These are phyloP conservation scores for Euphysa ruthae DNA, from an alignment of 30 jellyfish, hydroid and myxozoan species.

Conservation along the genomic window DNA sequence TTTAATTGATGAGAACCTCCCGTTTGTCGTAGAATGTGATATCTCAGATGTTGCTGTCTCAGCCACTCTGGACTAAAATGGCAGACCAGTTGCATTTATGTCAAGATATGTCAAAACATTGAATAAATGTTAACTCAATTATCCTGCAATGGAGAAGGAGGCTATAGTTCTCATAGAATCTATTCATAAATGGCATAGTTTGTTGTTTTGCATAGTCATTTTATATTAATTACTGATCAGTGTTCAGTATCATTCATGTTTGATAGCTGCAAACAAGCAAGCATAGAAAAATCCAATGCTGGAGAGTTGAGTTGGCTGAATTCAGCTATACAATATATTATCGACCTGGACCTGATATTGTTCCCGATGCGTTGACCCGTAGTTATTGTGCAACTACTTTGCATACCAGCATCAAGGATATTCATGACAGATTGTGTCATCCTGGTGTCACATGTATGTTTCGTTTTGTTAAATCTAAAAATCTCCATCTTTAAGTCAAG, in stretches of 20 bases:
- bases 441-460: conserved; percentile 58
- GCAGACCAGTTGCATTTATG: conserved; percentile 51
- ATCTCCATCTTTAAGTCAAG: no score
- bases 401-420: not conserved
- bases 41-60: conserved; percentile 53
- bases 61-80: conserved; percentile 38
- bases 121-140: conserved; percentile 1
- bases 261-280: conserved; percentile 43
- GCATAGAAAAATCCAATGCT: conserved; percentile 35
- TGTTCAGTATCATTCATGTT: conserved; percentile 47
- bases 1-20: conserved; percentile 28
- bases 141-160: conserved; percentile 46
- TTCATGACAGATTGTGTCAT: conserved; percentile 40
- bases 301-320: conserved; percentile 60
- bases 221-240: conserved; percentile 50
- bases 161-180: conserved; percentile 50
- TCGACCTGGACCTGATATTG: conserved; percentile 53
- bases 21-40: conserved; percentile 39
- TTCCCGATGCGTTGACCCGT: conserved; percentile 45
- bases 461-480: no score
- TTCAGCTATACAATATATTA: conserved; percentile 41
- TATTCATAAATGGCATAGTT: conserved; percentile 52
- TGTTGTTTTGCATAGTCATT: conserved; percentile 35
- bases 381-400: conserved; percentile 13
- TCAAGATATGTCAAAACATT: conserved; percentile 36